Conservation (phyloP, 2,888 invertebrate genomes). For the Dicyrtomina minuta region DNA sequence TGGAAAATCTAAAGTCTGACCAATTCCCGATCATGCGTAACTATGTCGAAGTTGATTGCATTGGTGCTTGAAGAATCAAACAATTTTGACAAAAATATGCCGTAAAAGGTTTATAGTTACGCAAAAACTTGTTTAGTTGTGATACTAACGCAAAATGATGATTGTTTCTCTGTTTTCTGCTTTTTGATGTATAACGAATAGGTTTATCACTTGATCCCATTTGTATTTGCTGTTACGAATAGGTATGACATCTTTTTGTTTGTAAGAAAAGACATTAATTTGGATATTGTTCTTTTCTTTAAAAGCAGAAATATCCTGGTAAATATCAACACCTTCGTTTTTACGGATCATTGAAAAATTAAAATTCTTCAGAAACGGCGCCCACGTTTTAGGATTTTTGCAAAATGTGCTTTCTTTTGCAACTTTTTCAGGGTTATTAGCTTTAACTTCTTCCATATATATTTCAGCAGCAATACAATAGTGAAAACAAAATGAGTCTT, state of each 20-base stretch:
- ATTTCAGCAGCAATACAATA: background rate
- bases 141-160: constrained; percentile 5
- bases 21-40: background rate
- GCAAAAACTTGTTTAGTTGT: background rate
- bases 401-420: no score
- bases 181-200: constrained; percentile 5
- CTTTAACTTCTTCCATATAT: no score
- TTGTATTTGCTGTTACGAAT: background rate
- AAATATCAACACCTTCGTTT: background rate
- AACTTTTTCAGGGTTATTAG: background rate
- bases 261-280: constrained; percentile 2
- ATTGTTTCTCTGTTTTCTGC: background rate
- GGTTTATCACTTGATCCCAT: background rate
- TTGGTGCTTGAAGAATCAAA: background rate
- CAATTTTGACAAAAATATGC: background rate
- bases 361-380: background rate
- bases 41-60: no score
- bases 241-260: background rate
- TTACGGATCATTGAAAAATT: background rate
- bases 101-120: background rate
- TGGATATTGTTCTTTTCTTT: background rate
- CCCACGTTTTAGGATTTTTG: no score
- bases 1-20: background rate
- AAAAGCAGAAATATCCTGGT: constrained; percentile 1
- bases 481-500: background rate